phyloP scores from a whole-genome alignment of 2,113 vertebrate genomes.

The Lophotis ruficrista region DNA sequence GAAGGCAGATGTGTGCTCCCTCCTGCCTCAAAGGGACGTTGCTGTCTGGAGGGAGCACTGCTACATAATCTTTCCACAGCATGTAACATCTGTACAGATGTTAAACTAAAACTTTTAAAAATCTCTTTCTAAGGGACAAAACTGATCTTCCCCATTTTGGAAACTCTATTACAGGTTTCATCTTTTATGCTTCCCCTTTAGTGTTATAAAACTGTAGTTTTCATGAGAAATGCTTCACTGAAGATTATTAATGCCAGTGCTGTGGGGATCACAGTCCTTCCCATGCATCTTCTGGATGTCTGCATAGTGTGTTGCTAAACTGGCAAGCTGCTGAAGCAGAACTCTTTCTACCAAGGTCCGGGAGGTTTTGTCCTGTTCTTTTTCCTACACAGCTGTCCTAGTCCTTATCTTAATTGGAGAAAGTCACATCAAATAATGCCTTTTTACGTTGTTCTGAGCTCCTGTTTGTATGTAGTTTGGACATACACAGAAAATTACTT shows the following conservation, averaged over 20 bases:
- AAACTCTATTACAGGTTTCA: not conserved
- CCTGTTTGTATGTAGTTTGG: not conserved
- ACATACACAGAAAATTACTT: not conserved
- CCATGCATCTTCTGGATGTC: not conserved
- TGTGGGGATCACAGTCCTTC: not conserved
- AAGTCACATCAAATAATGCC: not conserved
- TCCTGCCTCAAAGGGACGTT: not conserved
- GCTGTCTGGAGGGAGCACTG: not conserved
- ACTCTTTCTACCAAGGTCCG: not conserved
- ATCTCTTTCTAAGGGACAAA: not conserved
- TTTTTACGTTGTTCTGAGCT: not conserved
- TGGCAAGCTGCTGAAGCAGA: not conserved
- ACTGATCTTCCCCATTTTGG: not conserved
- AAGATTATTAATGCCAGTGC: not conserved
- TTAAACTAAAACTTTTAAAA: not conserved
- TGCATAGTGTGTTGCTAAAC: not conserved
- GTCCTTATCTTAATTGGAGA: not conserved
- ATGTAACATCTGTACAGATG: not conserved
- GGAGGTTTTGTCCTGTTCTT: not conserved
- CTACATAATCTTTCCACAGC: not conserved
- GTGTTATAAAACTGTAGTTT: not conserved
- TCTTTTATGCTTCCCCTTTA: not conserved
- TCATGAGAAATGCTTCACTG: not conserved
- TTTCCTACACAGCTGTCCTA: not conserved
- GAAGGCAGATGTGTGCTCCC: not conserved